These are phyloP conservation scores for Suncus etruscus DNA, from an alignment of 2,113 vertebrate species.

Conservation along the genomic window DNA sequence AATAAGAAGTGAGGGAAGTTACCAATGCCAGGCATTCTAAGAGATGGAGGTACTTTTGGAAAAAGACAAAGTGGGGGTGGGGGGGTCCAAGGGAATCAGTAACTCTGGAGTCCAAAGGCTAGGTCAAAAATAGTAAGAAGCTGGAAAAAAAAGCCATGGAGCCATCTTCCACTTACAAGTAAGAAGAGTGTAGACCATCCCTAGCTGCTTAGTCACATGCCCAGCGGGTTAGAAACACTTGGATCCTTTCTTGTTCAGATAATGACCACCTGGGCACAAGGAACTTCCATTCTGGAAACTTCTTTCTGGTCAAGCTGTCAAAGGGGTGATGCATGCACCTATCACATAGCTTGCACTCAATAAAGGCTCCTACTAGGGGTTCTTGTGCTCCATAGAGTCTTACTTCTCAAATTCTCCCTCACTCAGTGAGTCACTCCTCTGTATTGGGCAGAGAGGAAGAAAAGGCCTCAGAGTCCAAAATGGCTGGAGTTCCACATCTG, in stretches of 20 bases:
- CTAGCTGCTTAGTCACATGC: not conserved
- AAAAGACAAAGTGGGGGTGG: not conserved
- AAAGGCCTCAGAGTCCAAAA: not conserved
- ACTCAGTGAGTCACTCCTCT: not conserved
- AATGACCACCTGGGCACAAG: not conserved
- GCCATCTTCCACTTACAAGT: no score
- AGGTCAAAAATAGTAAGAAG: accelerated
- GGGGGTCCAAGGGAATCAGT: not conserved
- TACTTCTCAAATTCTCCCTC: not conserved
- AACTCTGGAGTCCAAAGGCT: not conserved
- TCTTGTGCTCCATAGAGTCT: not conserved
- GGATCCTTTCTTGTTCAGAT: not conserved
- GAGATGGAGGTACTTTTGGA: conserved; percentile 46
- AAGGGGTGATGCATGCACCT: not conserved
- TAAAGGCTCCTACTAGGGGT: not conserved
- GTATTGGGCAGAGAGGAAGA: no score
- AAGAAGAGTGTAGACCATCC: not conserved
- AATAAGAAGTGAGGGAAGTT: not conserved
- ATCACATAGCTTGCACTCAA: not conserved
- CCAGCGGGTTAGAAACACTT: not conserved
- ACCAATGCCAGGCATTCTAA: not conserved
- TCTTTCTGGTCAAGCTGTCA: not conserved
- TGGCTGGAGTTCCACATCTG: not conserved
- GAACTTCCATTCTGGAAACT: conserved; percentile 19
- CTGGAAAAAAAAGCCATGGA: no score